These are phyloP conservation scores for Turdus rufiventris DNA, from an alignment of 2,113 vertebrate species.

Conservation along the genomic window DNA sequence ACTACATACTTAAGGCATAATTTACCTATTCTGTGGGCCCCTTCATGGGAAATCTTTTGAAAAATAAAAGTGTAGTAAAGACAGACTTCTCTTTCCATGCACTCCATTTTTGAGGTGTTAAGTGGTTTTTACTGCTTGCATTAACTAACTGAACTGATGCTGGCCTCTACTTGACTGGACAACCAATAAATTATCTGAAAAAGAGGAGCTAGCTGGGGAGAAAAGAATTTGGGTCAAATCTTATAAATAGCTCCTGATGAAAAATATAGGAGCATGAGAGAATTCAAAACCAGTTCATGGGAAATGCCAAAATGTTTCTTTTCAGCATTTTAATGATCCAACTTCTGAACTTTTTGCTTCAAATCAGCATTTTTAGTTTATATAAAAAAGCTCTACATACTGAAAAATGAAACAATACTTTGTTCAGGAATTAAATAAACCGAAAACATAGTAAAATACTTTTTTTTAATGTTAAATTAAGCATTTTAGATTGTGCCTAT, in stretches of 20 bases:
- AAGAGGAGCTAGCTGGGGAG: neutral
- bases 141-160: neutral
- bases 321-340: constrained; percentile 21
- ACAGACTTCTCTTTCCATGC: neutral
- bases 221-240: constrained; percentile 53
- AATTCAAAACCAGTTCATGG: constrained; percentile 18
- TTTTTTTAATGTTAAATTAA: neutral
- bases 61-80: neutral
- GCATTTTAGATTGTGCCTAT: neutral
- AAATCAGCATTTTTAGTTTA: neutral
- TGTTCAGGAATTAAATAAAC: neutral
- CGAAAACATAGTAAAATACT: neutral
- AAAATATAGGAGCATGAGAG: constrained; percentile 22
- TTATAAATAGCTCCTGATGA: constrained; percentile 52
- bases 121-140: neutral
- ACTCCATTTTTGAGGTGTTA: neutral
- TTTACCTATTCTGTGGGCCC: neutral
- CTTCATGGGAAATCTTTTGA: neutral
- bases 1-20: neutral
- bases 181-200: constrained; percentile 26
- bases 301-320: constrained; percentile 16
- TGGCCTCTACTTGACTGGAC: neutral
- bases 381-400: neutral
- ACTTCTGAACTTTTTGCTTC: neutral
- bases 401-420: neutral